Evolutionary conservation across 2,797 vertebrate species (phyloP).

Genomic region (Eulemur coronatus): DNA sequence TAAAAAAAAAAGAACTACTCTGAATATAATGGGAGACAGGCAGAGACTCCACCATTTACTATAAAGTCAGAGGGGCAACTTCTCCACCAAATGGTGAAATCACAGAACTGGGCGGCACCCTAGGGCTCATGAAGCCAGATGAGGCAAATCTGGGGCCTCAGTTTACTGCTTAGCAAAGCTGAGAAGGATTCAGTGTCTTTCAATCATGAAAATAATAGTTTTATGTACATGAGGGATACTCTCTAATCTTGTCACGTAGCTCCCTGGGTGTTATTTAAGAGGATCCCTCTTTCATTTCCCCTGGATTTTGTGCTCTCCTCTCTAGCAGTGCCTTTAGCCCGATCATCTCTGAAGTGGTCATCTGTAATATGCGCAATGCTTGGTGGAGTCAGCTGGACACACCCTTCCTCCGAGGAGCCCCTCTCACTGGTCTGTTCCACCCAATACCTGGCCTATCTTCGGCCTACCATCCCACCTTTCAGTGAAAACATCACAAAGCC

Average conservation of each 20-base stretch:
- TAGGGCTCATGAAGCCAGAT: background rate
- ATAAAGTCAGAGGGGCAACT: background rate
- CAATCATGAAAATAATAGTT: background rate
- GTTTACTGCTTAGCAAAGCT: background rate
- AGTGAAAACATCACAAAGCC: background rate
- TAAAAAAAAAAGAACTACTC: background rate
- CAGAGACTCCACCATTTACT: background rate
- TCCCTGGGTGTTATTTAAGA: background rate
- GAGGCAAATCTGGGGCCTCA: background rate
- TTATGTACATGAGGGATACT: background rate
- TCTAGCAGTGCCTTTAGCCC: background rate
- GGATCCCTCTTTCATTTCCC: background rate
- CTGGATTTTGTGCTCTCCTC: background rate
- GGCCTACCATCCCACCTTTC: background rate
- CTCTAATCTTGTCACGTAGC: background rate
- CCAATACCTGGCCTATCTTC: background rate
- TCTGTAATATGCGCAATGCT: rapidly evolving
- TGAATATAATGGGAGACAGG: background rate
- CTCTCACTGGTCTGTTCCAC: background rate
- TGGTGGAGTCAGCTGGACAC: rapidly evolving
- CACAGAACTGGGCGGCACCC: background rate
- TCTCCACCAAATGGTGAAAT: background rate
- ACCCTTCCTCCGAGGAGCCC: background rate
- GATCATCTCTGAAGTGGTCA: background rate
- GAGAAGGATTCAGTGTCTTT: background rate